These are phyloP conservation scores for Crocodylus rhombifer DNA, from an alignment of 2,797 vertebrate species.

Conservation along the genomic window DNA sequence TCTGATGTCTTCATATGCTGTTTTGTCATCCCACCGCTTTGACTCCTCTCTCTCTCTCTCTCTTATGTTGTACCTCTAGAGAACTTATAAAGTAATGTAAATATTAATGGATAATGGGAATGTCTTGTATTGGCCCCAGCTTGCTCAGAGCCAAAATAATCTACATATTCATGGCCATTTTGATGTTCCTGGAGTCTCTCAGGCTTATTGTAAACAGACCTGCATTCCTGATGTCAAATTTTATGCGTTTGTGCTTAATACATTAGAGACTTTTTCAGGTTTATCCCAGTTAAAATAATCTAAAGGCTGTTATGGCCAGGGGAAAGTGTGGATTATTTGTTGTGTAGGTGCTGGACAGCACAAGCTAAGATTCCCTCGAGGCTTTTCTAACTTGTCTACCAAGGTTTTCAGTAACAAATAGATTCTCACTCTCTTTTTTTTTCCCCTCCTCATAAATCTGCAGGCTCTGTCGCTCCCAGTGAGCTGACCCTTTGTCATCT, in stretches of 20 bases:
- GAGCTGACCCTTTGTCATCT: conserved; percentile 32
- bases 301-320: conserved; percentile 71
- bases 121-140: background rate
- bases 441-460: background rate
- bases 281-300: conserved; percentile 72
- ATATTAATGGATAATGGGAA: conserved; percentile 64
- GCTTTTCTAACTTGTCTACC: conserved; percentile 68
- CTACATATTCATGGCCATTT: conserved; percentile 77
- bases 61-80: conserved; percentile 32
- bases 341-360: conserved; percentile 65
- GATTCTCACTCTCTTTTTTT: background rate
- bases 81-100: conserved; percentile 64
- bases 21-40: conserved; percentile 24
- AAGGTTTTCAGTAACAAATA: conserved; percentile 42
- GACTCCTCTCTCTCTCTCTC: background rate
- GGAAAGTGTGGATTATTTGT: conserved; percentile 62
- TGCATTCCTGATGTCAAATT: conserved; percentile 69
- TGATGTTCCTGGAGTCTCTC: conserved; percentile 64
- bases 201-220: conserved; percentile 64
- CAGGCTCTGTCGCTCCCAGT: conserved; percentile 10
- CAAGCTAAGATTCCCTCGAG: conserved; percentile 70
- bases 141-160: conserved; percentile 70
- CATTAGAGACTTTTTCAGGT: conserved; percentile 50
- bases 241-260: conserved; percentile 58
- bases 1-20: conserved; percentile 36